Conservation (phyloP, 2,113 vertebrate species). For the Morphnarchus princeps region DNA sequence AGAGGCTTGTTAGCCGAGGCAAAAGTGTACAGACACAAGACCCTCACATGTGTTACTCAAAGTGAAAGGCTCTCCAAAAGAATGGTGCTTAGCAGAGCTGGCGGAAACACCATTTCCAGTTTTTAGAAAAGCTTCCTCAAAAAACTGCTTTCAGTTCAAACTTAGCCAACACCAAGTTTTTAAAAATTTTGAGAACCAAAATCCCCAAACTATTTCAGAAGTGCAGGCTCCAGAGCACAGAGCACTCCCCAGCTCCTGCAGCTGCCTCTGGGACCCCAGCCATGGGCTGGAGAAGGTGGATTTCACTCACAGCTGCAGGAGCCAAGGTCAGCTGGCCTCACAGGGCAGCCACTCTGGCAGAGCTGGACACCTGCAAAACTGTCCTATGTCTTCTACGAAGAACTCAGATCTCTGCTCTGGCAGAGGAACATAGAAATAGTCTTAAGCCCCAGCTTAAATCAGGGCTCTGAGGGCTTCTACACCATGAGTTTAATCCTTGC, state of each 20-base stretch:
- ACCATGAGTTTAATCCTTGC: background rate
- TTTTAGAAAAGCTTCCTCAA: background rate
- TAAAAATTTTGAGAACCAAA: background rate
- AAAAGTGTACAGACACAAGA: background rate
- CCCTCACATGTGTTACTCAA: background rate
- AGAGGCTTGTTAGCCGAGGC: background rate
- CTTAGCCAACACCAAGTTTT: background rate
- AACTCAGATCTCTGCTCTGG: background rate
- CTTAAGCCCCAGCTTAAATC: background rate
- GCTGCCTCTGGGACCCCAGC: fast-evolving
- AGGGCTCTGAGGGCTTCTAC: background rate
- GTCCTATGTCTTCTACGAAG: background rate
- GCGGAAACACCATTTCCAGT: background rate
- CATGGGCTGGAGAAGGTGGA: background rate
- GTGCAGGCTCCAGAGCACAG: background rate
- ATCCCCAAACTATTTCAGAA: background rate
- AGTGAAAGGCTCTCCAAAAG: background rate
- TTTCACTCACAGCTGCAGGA: background rate
- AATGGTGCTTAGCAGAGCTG: background rate
- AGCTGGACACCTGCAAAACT: background rate
- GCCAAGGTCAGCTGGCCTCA: background rate
- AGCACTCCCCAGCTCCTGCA: background rate
- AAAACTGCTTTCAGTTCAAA: background rate
- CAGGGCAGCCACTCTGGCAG: background rate
- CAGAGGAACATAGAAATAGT: background rate